Conservation (phyloP, 2,888 invertebrate species). For the Bursaphelenchus okinawaensis region DNA sequence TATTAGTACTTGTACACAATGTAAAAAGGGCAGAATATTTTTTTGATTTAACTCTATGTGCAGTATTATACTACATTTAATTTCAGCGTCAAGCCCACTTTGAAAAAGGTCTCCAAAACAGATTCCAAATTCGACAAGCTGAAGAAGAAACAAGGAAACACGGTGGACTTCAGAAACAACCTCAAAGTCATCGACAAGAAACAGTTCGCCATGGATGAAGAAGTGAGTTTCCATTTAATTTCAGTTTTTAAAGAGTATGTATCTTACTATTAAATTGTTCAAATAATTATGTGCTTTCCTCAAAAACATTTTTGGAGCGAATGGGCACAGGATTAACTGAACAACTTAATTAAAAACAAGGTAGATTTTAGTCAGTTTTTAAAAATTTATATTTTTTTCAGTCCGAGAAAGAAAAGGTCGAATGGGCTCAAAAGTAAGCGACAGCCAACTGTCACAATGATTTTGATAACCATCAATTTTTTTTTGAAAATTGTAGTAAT, state of each 20-base stretch:
- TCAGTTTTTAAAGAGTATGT: conserved; percentile 2
- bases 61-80: background rate
- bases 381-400: background rate
- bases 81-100: conserved; percentile 56
- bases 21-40: background rate
- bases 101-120: conserved; percentile 99
- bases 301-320: too few relatives aligned
- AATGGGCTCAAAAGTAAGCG: conserved; percentile 11
- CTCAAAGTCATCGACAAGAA: conserved; percentile 55
- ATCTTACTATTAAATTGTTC: too few relatives aligned
- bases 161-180: conserved; percentile 53
- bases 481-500: too few relatives aligned
- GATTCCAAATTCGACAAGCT: conserved; percentile 73
- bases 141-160: conserved; percentile 50
- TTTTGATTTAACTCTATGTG: too few relatives aligned
- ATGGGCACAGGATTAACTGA: too few relatives aligned
- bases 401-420: conserved; percentile 14
- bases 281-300: too few relatives aligned
- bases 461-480: too few relatives aligned
- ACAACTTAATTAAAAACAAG: too few relatives aligned
- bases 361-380: too few relatives aligned
- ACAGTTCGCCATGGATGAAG: conserved; percentile 48
- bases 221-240: conserved; percentile 18
- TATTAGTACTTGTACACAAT: background rate
- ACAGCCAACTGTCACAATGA: too few relatives aligned